Percentiles rank a stretch among this genome's conserved stretches.
Evolutionary conservation across 2,888 invertebrate genomes (phyloP).

Genomic region (Choristoneura rosaceana): DNA sequence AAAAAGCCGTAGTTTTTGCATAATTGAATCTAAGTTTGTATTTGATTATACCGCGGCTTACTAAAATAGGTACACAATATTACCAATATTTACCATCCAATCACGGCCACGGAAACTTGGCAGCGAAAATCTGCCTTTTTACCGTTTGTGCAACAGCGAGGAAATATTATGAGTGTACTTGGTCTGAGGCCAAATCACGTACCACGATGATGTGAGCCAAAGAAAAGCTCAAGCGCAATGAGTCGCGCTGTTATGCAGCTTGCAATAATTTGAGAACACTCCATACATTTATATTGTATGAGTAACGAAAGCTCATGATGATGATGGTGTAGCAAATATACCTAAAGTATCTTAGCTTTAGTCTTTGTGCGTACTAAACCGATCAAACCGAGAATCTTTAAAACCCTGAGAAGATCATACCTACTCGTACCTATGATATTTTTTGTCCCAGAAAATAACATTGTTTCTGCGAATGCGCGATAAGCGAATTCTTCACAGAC

Average conservation of each 20-base stretch:
- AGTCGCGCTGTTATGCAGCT: slow-evolving; percentile 29
- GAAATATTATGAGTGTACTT: slow-evolving; percentile 62
- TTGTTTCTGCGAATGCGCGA: too few species aligned
- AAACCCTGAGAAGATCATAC: too few species aligned
- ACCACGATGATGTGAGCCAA: slow-evolving; percentile 48
- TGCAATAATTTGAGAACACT: slow-evolving; percentile 28
- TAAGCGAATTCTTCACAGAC: too few species aligned
- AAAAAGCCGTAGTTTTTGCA: too few species aligned
- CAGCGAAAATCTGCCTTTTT: slow-evolving; percentile 31
- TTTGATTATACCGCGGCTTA: neutral
- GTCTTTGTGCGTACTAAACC: too few species aligned
- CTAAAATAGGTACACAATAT: slow-evolving; percentile 32
- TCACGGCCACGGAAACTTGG: slow-evolving; percentile 35
- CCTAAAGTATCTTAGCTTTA: too few species aligned
- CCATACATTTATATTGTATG: slow-evolving; percentile 15
- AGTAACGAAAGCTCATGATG: slow-evolving; percentile 21
- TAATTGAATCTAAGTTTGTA: neutral
- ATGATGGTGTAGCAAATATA: neutral
- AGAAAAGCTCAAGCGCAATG: slow-evolving; percentile 31
- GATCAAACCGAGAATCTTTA: too few species aligned
- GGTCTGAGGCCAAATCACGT: slow-evolving; percentile 75
- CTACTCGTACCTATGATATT: too few species aligned
- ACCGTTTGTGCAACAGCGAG: slow-evolving; percentile 32
- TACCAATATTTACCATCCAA: slow-evolving; percentile 34
- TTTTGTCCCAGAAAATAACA: too few species aligned